These are phyloP conservation scores for Okamejei kenojei DNA, from an alignment of 2,797 vertebrate genomes.

Conservation along the genomic window DNA sequence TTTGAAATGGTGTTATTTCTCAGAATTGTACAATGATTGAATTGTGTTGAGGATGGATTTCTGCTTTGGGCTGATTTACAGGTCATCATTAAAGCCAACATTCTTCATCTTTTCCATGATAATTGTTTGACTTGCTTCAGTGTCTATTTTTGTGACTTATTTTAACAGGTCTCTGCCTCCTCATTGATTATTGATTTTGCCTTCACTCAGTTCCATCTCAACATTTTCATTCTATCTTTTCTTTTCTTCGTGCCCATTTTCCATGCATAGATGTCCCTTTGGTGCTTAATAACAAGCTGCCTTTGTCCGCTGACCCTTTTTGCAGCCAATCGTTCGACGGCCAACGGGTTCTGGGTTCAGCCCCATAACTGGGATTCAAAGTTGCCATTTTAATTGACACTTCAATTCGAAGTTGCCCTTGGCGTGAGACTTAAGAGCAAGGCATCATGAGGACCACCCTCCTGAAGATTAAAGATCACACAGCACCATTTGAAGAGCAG, in stretches of 20 bases:
- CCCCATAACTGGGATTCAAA: neutral
- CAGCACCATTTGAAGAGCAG: neutral
- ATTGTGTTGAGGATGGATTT: neutral
- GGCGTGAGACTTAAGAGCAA: neutral
- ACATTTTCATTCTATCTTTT: neutral
- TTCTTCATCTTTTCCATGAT: neutral
- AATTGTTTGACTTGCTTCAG: neutral
- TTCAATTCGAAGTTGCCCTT: neutral
- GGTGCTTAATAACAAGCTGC: neutral
- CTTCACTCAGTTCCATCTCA: neutral
- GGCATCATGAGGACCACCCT: neutral
- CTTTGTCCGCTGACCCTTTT: neutral
- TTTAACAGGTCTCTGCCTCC: neutral
- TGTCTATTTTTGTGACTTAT: neutral
- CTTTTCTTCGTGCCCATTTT: neutral
- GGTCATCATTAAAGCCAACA: neutral
- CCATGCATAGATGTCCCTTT: neutral
- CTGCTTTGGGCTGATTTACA: neutral
- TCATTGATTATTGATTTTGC: neutral
- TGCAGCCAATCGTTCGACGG: neutral
- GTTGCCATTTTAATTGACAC: neutral
- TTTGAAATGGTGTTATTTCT: slow-evolving; percentile 3
- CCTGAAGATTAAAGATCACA: neutral
- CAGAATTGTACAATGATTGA: neutral
- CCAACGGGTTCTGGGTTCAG: neutral